Conservation (phyloP, 2,888 invertebrate genomes). For the Danaus chrysippus region DNA sequence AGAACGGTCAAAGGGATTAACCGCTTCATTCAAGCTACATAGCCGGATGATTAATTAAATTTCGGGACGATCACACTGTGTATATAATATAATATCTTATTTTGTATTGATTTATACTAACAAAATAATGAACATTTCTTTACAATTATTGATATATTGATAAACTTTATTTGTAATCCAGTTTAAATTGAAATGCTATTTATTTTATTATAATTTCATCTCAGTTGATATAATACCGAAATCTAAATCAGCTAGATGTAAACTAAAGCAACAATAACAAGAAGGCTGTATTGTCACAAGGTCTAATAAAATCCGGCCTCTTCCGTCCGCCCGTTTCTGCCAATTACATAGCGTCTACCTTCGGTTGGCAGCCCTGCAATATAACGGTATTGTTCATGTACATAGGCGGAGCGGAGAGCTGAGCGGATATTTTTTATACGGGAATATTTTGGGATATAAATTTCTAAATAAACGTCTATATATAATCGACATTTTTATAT, state of each 20-base stretch:
- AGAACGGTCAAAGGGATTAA: background rate
- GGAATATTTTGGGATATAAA: background rate
- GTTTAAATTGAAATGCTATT: too few relatives aligned
- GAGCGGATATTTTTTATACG: slow-evolving; percentile 27
- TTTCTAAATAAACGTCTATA: too few relatives aligned
- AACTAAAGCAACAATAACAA: slow-evolving; percentile 25
- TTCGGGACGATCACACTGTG: too few relatives aligned
- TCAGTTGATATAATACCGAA: background rate
- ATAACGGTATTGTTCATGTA: slow-evolving; percentile 34
- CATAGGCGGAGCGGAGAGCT: slow-evolving; percentile 38
- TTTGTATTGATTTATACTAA: too few relatives aligned
- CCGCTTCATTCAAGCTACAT: background rate
- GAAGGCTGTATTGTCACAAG: slow-evolving; percentile 28
- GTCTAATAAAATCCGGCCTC: slow-evolving; percentile 32
- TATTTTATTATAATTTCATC: too few relatives aligned
- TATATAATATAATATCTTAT: too few relatives aligned
- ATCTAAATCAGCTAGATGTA: slow-evolving; percentile 13
- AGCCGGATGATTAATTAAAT: too few relatives aligned
- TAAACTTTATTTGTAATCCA: too few relatives aligned
- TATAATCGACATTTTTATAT: too few relatives aligned
- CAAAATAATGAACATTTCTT: too few relatives aligned
- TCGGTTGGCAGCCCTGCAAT: slow-evolving; percentile 61
- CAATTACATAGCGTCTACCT: slow-evolving; percentile 43
- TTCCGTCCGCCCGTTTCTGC: slow-evolving; percentile 42
- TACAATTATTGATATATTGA: too few relatives aligned